These are phyloP conservation scores for Anthrax anthrax DNA, from an alignment of 2,888 invertebrate genomes.

Conservation along the genomic window DNA sequence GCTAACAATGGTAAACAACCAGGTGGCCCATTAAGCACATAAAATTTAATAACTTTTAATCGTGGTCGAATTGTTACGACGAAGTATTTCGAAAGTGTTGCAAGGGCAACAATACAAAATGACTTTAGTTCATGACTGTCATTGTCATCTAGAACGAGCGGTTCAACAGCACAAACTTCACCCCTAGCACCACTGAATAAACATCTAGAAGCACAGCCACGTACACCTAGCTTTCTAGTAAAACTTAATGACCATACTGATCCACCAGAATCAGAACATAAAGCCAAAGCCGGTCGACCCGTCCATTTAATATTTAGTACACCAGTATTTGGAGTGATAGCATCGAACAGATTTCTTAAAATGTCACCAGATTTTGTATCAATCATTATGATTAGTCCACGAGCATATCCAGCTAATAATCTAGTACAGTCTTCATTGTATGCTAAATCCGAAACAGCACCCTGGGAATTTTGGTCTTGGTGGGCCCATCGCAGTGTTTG, in stretches of 20 bases:
- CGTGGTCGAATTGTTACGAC: slow-evolving; percentile 65
- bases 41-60: slow-evolving; percentile 63
- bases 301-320: slow-evolving; percentile 56
- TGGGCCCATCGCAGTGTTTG: slow-evolving; percentile 86
- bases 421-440: slow-evolving; percentile 80
- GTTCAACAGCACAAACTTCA: slow-evolving; percentile 70
- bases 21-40: slow-evolving; percentile 56
- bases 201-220: slow-evolving; percentile 81
- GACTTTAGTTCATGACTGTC: slow-evolving; percentile 52
- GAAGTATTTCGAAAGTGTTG: slow-evolving; percentile 72
- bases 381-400: slow-evolving; percentile 83
- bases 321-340: slow-evolving; percentile 70
- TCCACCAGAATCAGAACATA: slow-evolving; percentile 84
- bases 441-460: slow-evolving; percentile 67
- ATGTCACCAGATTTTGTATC: slow-evolving; percentile 70
- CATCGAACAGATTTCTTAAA: slow-evolving; percentile 58
- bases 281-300: slow-evolving; percentile 55
- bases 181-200: slow-evolving; percentile 95
- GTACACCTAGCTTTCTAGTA: slow-evolving; percentile 71
- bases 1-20: slow-evolving; percentile 77
- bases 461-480: slow-evolving; percentile 45
- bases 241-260: slow-evolving; percentile 91
- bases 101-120: slow-evolving; percentile 75
- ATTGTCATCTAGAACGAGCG: slow-evolving; percentile 38
- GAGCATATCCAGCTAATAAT: slow-evolving; percentile 58